A percentile compares a stretch with the other conserved stretches of the same genome.
phyloP scores from a whole-genome alignment of 2,888 invertebrate genomes.

The Harmothoe impar region DNA sequence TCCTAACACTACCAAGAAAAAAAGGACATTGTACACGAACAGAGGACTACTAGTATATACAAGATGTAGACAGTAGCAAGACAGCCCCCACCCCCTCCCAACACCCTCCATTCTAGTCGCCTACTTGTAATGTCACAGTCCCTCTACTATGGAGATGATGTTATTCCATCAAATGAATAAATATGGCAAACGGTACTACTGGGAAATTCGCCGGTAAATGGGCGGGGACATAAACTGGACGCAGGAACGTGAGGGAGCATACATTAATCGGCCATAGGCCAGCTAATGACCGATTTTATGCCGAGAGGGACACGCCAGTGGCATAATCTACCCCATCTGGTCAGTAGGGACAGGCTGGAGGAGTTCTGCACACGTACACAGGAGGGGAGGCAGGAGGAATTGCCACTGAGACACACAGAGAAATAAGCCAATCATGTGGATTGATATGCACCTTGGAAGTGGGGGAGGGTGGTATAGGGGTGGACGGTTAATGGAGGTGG shows the following conservation, averaged over 20 bases:
- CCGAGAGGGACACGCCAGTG: neutral
- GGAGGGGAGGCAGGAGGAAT: neutral
- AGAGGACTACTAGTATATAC: neutral
- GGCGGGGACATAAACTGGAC: neutral
- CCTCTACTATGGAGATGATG: conserved; percentile 38
- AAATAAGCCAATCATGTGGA: conserved; percentile 10
- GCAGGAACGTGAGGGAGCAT: conserved; percentile 51
- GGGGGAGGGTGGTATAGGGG: neutral
- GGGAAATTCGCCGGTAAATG: conserved; percentile 60
- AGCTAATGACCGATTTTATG: neutral
- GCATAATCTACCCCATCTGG: conserved; percentile 46
- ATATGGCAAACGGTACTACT: conserved; percentile 56
- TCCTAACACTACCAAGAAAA: too few relatives aligned
- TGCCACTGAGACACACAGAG: neutral
- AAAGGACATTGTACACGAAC: too few relatives aligned
- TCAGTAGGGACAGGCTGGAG: neutral
- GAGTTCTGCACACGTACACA: neutral
- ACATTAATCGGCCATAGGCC: conserved; percentile 32
- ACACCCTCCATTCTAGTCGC: neutral
- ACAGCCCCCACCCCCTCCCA: neutral
- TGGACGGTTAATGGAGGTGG: neutral
- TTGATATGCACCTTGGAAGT: neutral
- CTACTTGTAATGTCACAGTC: conserved; percentile 3
- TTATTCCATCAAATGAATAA: conserved; percentile 62
- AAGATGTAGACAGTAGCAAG: conserved; percentile 17